phyloP scores from a whole-genome alignment of 1,140 invertebrate genomes.

The Drosophila pseudoananassae region DNA sequence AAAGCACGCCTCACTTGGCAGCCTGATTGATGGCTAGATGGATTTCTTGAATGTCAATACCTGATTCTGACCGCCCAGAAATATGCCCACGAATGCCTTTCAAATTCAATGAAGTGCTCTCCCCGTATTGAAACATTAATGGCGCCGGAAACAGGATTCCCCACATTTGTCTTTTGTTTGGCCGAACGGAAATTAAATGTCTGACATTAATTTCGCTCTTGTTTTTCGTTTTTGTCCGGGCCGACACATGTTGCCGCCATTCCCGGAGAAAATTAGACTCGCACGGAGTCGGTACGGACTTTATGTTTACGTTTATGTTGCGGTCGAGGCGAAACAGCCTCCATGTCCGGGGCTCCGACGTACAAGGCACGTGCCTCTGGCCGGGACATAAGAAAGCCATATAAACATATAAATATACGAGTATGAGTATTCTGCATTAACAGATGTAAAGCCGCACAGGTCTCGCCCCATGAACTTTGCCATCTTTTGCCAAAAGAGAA shows the following conservation, averaged over 20 bases:
- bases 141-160: conserved; percentile 16
- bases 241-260: conserved; percentile 65
- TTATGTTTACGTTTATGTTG: conserved; percentile 59
- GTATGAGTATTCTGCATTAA: conserved; percentile 19
- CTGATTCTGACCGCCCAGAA: conserved; percentile 31
- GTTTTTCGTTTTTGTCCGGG: conserved; percentile 17
- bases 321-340: conserved; percentile 11
- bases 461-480: conserved; percentile 32
- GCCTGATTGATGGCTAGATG: conserved; percentile 54
- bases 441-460: conserved; percentile 24
- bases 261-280: conserved; percentile 54
- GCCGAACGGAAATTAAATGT: conserved; percentile 75
- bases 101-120: conserved; percentile 53
- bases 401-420: conserved; percentile 36
- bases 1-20: conserved; percentile 37
- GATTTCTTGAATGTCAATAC: conserved; percentile 32
- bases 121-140: conserved; percentile 23
- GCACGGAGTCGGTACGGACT: conserved; percentile 16
- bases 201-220: conserved; percentile 54
- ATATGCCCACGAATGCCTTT: conserved; percentile 32
- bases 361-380: conserved; percentile 45
- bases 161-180: conserved; percentile 52
- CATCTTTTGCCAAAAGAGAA: neutral
- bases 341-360: conserved; percentile 29
- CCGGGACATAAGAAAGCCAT: conserved; percentile 21